Evolutionary conservation across 2,888 invertebrate genomes (phyloP), one percentile per base, ranked within the genome.

Genomic region (Alloscopus bannaensis): DNA sequence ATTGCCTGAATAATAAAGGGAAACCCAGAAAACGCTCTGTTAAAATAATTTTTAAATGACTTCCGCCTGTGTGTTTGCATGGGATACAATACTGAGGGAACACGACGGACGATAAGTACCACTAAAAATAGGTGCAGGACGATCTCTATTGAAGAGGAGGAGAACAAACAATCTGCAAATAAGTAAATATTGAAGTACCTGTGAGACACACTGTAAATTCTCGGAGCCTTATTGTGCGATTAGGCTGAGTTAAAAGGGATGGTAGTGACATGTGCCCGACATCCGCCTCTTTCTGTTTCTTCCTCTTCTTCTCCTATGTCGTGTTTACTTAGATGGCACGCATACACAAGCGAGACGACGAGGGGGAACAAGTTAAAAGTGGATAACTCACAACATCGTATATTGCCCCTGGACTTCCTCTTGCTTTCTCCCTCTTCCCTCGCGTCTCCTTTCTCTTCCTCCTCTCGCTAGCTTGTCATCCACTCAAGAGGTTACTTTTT

Each of bases 201-300:
- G n/a, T n/a, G n/a, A n/a, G n/a, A n/a, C n/a, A n/a, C n/a, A n/a
- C n/a, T n/a, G n/a, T n/a, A n/a, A n/a, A n/a, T n/a, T 11, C 40
- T 24, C 3, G 20, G 45, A 45, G 42, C 28, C 65, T 29, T 47
- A 11, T 24, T 22, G 18, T 31, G 18, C 64, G 72, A 72, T 72
- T 72, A 72, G 28, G n/a, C n/a, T 52, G 55, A 22, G 52, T 18
- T 64, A 22, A 29, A 26, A 72, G 52, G 65, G 57, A 65, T 73
- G 73, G 65, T 73, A 28, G 45, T 73, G 75, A 75, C 66, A 66
- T 66, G 59, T 60, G 31, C 59, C 60, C 66, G 68, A 64, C 75
- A 68, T 75, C 75, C 75, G 65, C 65, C 57, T 73, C 57, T 57
- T 65, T 73, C 65, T 72, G 31, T 68, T 59, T 75, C 66, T 75